These are phyloP conservation scores for Tragopan temminckii DNA, from an alignment of 2,797 vertebrate genomes.

Conservation along the genomic window DNA sequence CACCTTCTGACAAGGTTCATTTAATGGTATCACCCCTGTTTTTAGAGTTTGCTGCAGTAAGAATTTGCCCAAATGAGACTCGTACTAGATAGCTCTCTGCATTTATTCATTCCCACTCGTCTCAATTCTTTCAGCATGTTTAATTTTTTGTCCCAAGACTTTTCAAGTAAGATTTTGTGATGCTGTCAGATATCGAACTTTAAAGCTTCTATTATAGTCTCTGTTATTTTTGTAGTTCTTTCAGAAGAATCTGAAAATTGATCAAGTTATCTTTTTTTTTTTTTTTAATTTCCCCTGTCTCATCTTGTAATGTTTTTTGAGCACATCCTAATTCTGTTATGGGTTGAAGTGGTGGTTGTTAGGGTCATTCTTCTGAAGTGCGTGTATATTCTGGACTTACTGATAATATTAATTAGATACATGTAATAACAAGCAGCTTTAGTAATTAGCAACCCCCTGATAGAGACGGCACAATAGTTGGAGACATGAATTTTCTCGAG, in stretches of 20 bases:
- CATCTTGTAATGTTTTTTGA: slow-evolving; percentile 9
- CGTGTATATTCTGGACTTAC: slow-evolving; percentile 31
- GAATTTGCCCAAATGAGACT: not conserved
- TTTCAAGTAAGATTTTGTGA: slow-evolving; percentile 65
- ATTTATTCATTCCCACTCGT: slow-evolving; percentile 12
- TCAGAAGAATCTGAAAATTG: slow-evolving; percentile 59
- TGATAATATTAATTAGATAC: slow-evolving; percentile 62
- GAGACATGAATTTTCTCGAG: not conserved
- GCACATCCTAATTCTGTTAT: not conserved
- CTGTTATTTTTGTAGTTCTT: slow-evolving; percentile 63
- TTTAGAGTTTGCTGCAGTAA: not conserved
- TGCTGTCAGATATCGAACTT: slow-evolving; percentile 49
- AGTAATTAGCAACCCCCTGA: slow-evolving; percentile 40
- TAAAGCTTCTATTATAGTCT: slow-evolving; percentile 53
- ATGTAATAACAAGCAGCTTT: slow-evolving; percentile 39
- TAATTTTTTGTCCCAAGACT: slow-evolving; percentile 53
- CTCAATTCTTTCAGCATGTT: slow-evolving; percentile 23
- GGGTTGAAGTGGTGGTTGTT: slow-evolving; percentile 43
- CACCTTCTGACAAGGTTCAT: not conserved
- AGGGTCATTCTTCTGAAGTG: slow-evolving; percentile 54
- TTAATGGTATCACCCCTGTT: not conserved
- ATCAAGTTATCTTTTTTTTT: slow-evolving; percentile 8
- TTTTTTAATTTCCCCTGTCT: not conserved
- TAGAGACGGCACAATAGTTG: slow-evolving; percentile 8
- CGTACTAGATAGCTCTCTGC: not conserved